These are phyloP conservation scores for Catonia carolina DNA, from an alignment of 2,888 invertebrate genomes.

Conservation along the genomic window DNA sequence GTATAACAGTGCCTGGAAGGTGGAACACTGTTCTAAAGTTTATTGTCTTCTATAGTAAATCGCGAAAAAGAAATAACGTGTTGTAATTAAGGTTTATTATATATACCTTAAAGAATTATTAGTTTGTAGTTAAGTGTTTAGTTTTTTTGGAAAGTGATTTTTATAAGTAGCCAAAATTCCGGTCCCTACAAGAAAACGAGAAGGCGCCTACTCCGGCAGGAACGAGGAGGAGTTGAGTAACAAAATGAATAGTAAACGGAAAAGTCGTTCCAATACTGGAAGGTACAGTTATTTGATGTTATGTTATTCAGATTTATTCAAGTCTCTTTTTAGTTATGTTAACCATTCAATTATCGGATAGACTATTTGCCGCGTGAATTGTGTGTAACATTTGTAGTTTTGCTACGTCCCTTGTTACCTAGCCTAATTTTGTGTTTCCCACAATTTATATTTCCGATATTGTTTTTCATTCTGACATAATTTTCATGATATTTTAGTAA, in stretches of 20 bases:
- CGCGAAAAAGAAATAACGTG: too few relatives aligned
- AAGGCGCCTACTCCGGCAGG: conserved; percentile 66
- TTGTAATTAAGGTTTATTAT: background rate
- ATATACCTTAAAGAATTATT: background rate
- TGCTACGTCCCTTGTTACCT: too few relatives aligned
- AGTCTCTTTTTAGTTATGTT: too few relatives aligned
- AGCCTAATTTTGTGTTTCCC: too few relatives aligned
- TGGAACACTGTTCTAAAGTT: conserved; percentile 2
- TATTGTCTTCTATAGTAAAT: background rate
- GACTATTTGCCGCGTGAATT: background rate
- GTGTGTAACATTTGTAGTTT: conserved; percentile 1
- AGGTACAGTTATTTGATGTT: conserved; percentile 54
- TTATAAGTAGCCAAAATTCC: conserved; percentile 62
- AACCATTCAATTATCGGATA: background rate
- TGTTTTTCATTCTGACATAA: too few relatives aligned
- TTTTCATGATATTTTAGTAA: too few relatives aligned
- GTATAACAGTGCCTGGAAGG: conserved; percentile 2
- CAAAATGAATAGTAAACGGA: conserved; percentile 64
- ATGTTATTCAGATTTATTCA: too few relatives aligned
- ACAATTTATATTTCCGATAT: conserved; percentile 5
- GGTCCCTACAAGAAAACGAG: conserved; percentile 76
- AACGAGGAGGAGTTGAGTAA: conserved; percentile 48
- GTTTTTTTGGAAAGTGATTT: background rate
- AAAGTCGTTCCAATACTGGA: conserved; percentile 71
- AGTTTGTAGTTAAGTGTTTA: background rate